These are phyloP conservation scores for Scrobipalpa costella DNA, from an alignment of 2,888 invertebrate genomes.

Conservation along the genomic window DNA sequence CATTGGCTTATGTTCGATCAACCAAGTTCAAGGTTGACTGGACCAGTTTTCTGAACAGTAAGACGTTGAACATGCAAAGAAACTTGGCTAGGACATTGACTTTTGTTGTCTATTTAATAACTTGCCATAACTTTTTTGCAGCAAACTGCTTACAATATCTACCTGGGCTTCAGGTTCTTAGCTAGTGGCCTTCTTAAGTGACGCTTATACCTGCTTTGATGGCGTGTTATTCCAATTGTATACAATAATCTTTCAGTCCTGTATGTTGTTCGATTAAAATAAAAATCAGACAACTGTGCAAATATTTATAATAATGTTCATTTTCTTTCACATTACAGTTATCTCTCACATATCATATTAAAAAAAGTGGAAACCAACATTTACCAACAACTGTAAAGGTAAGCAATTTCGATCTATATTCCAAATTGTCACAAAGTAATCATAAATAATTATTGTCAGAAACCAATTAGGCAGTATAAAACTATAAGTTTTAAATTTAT, in stretches of 20 bases:
- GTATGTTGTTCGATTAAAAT: no score
- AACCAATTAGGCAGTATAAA: no score
- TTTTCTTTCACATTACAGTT: conserved; percentile 6
- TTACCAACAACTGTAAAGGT: background rate
- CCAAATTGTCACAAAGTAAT: no score
- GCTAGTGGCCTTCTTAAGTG: no score
- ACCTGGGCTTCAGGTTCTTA: no score
- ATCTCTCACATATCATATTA: background rate
- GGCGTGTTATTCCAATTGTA: no score
- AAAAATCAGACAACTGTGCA: background rate
- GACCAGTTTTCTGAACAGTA: conserved; percentile 28
- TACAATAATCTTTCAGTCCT: no score
- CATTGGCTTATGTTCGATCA: background rate
- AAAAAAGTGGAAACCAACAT: background rate
- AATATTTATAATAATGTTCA: background rate
- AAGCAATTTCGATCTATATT: no score
- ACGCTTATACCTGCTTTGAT: no score
- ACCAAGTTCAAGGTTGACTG: conserved; percentile 36
- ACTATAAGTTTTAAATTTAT: no score
- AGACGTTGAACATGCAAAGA: background rate
- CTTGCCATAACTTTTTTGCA: no score
- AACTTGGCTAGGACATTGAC: conserved; percentile 21
- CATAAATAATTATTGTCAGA: no score
- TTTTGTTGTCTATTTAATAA: background rate
- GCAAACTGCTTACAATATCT: background rate